These are phyloP conservation scores for Ptychodera flava DNA, from an alignment of 35 echinoderm and acorn worm genomes.

Conservation along the genomic window DNA sequence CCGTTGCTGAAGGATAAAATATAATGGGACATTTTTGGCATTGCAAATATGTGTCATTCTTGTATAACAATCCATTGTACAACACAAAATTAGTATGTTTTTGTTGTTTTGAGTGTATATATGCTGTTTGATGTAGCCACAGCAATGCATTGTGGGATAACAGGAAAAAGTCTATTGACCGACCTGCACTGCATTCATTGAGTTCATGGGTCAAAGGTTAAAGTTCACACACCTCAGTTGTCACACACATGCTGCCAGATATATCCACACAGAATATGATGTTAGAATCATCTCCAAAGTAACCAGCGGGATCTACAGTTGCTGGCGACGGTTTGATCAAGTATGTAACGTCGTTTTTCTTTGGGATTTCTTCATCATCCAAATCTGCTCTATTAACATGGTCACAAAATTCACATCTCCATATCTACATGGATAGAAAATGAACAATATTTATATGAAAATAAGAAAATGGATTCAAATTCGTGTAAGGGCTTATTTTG, in stretches of 20 bases:
- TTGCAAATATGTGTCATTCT: no score
- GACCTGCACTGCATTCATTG: not conserved
- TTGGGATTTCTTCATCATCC: conserved; percentile 9
- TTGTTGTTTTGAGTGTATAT: no score
- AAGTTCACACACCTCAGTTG: conserved; percentile 59
- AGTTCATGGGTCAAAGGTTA: not conserved
- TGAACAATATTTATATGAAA: conserved; percentile 12
- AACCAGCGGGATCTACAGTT: no score
- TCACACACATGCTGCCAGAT: conserved; percentile 94
- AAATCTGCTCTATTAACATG: conserved; percentile 19
- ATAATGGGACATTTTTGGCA: no score
- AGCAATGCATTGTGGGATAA: no score
- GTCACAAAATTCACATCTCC: conserved; percentile 95
- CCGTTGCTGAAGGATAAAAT: no score
- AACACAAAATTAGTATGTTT: no score
- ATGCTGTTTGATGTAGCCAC: no score
- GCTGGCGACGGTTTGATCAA: conserved; percentile 44
- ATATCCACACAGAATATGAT: conserved; percentile 94
- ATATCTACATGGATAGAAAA: conserved; percentile 52
- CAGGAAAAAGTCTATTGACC: no score
- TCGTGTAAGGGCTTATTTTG: not conserved
- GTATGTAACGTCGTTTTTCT: conserved; percentile 62
- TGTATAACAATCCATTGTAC: no score
- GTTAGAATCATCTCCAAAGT: conserved; percentile 61
- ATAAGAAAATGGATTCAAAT: not conserved